Evolutionary conservation across 2,888 invertebrate species (phyloP), one percentile per base, ranked within the genome.

Genomic region (Melanostoma scalare): DNA sequence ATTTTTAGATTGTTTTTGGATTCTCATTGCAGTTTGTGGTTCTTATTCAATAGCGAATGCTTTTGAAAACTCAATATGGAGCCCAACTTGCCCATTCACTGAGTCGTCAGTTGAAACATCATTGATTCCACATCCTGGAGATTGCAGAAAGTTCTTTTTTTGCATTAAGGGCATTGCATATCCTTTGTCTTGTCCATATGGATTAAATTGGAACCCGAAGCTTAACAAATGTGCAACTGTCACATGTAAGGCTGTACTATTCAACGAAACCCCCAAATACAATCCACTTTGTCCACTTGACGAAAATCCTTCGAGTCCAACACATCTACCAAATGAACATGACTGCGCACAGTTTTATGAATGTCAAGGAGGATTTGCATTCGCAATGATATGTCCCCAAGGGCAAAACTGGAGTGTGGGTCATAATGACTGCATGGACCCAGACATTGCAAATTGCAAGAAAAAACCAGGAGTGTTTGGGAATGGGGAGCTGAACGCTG

Each of bases 391-490:
- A 8, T 75, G 75, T 6, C 44, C 65, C 0, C 38, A 20, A 9
- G 55, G 52, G 8, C 10, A 53, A 33, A 65, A 81, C 31, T 81
- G 74, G 74, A 81, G 65, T 60, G 55, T 67, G 8, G 67, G 60
- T 50, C 48, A 33, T 48, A n/a, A 55, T 6, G 50, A 10, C 0
- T 81, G 80, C 35, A 53, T 36, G 6, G 8, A 56, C 6, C 9
- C 52, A 4, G 9, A 2, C 4, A 4, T 53, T 0, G 61, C 68
- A 2, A 76, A 76, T 40, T 71, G 71, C 9, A 48, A 44, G 8
- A 4, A 33, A 35, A 31, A n/a, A n/a, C 48, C 30, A 8, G 4
- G 36, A 6, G 1, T 55, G 6, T 42, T 30, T 8, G 40, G 2
- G 6, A 35, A 36, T 63, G 52, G 63, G 2, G 20, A 50, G 0